Conservation (phyloP, 2,113 vertebrate species). For the Lasiurus borealis region DNA sequence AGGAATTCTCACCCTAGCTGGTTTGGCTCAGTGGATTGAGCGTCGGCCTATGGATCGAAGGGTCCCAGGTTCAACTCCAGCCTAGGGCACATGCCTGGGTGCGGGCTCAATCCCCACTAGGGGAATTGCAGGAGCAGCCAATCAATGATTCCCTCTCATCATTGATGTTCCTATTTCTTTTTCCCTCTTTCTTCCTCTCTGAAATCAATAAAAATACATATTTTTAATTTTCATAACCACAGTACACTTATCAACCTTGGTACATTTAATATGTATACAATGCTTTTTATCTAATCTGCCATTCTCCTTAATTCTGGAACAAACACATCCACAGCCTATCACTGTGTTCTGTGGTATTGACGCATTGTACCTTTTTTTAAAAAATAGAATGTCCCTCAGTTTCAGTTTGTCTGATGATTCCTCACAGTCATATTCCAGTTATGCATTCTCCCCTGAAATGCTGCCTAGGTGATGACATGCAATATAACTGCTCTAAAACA, state of each 20-base stretch:
- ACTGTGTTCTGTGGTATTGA: neutral
- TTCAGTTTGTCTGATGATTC: neutral
- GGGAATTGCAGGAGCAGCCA: too few relatives aligned
- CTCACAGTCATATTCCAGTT: neutral
- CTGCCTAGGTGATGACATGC: neutral
- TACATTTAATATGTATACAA: neutral
- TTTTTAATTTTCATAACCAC: too few relatives aligned
- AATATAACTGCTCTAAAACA: neutral
- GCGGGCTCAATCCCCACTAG: too few relatives aligned
- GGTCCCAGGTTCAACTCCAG: too few relatives aligned
- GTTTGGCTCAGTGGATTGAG: too few relatives aligned
- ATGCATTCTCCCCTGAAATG: neutral
- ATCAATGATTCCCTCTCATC: too few relatives aligned
- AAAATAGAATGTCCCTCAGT: neutral
- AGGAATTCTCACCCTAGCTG: neutral
- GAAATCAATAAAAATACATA: too few relatives aligned
- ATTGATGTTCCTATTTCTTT: too few relatives aligned
- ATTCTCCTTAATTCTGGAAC: neutral
- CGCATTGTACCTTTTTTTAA: neutral
- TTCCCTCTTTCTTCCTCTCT: too few relatives aligned
- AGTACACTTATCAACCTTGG: neutral
- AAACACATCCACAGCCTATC: neutral
- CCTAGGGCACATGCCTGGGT: too few relatives aligned
- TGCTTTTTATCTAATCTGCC: neutral
- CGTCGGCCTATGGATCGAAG: too few relatives aligned